A percentile compares a stretch with the other conserved stretches of the same genome.
Evolutionary conservation across 2,888 invertebrate genomes (phyloP).

Genomic region (Folsomia manolachei): DNA sequence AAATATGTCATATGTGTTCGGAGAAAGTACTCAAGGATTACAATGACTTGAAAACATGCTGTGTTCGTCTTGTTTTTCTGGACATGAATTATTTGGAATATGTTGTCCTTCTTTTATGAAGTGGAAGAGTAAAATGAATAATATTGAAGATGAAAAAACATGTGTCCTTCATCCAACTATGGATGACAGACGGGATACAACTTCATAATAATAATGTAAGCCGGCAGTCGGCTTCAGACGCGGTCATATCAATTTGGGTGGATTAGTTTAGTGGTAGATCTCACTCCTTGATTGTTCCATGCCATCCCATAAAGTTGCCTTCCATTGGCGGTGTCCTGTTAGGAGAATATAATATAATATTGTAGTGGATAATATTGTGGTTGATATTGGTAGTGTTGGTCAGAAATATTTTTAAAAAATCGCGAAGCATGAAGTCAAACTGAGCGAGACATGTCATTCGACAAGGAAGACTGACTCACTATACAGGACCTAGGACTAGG

Average conservation of each 20-base stretch:
- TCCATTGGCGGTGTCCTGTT: background rate
- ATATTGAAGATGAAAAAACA: background rate
- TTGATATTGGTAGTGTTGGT: background rate
- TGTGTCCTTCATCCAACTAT: background rate
- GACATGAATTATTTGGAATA: too few relatives aligned
- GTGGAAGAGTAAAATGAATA: background rate
- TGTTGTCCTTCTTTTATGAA: background rate
- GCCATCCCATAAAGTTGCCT: too few relatives aligned
- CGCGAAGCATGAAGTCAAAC: background rate
- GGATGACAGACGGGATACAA: background rate
- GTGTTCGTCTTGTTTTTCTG: too few relatives aligned
- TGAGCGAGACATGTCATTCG: background rate
- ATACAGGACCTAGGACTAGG: too few relatives aligned
- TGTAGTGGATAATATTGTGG: too few relatives aligned
- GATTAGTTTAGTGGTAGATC: constrained; percentile 4
- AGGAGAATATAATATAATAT: too few relatives aligned
- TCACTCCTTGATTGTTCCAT: background rate
- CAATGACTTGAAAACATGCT: too few relatives aligned
- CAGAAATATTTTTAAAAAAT: too few relatives aligned
- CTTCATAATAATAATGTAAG: background rate
- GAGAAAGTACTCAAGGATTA: too few relatives aligned
- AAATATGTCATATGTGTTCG: too few relatives aligned
- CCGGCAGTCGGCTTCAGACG: background rate
- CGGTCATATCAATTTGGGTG: constrained; percentile 1
- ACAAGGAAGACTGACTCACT: too few relatives aligned